These are phyloP conservation scores for Penaeus chinensis DNA, from an alignment of 1,140 invertebrate genomes.

Conservation along the genomic window DNA sequence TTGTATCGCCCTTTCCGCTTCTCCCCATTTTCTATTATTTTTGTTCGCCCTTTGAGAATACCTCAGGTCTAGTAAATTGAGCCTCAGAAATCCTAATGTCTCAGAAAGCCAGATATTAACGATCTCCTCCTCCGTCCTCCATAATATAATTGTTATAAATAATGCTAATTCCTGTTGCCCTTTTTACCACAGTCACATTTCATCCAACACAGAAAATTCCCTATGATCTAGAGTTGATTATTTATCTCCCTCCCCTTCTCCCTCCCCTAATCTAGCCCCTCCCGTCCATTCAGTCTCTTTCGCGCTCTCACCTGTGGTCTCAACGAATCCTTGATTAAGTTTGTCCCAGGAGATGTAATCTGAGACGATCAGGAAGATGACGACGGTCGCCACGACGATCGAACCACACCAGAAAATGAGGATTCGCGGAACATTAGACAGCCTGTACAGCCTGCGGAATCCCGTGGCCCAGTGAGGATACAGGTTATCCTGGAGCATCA, in stretches of 20 bases:
- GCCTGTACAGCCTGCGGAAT: slow-evolving; percentile 69
- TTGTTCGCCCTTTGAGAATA: not conserved
- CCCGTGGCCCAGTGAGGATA: slow-evolving; percentile 71
- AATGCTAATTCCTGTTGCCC: too few species aligned
- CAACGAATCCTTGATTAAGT: slow-evolving; percentile 71
- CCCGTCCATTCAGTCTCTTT: not conserved
- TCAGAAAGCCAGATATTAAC: too few species aligned
- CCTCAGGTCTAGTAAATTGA: too few species aligned
- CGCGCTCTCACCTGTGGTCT: slow-evolving; percentile 68
- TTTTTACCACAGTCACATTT: too few species aligned
- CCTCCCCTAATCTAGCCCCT: not conserved
- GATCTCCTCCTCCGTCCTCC: too few species aligned
- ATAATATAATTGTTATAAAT: too few species aligned
- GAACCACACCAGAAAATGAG: slow-evolving; percentile 72
- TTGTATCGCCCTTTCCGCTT: not conserved
- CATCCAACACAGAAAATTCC: too few species aligned
- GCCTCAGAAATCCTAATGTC: too few species aligned
- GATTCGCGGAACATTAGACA: slow-evolving; percentile 69
- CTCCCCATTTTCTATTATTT: not conserved
- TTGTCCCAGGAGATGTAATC: slow-evolving; percentile 73
- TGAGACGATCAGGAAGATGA: slow-evolving; percentile 72
- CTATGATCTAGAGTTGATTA: too few species aligned
- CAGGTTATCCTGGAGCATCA: slow-evolving; percentile 74
- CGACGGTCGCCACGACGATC: slow-evolving; percentile 69
- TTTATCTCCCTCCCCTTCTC: not conserved